Evolutionary conservation across 2,113 vertebrate species (phyloP), one percentile per base, ranked within the genome.

Genomic region (Actinemys pallida): DNA sequence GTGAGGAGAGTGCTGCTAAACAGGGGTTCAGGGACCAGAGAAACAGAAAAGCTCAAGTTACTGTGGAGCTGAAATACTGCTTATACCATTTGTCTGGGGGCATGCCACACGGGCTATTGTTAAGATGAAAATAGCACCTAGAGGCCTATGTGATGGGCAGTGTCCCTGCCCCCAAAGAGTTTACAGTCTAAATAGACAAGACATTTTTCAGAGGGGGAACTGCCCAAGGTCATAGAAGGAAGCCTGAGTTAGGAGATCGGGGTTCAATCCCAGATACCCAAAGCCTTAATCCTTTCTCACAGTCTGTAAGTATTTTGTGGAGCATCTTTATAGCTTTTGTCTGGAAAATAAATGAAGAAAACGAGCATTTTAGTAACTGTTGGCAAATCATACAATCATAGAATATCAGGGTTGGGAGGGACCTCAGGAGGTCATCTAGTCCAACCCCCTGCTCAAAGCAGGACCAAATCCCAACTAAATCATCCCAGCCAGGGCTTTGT

Each of bases 301-400:
- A 31, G 29, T 12, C 56, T 5, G 9, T 39, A 72, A 72, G 65
- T 22, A 72, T 39, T 39, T 72, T 72, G 65, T 16, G 85, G 49
- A 76, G 52, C 83, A 31, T 45, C 22, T 0, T 87, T 92, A 62
- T 2, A 84, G 80, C 0, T 0, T 65, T 78, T 1, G 3, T 22
- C 52, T 56, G 35, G 22, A 56, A 96, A 81, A 90, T 65, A 89
- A 83, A 84, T 45, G 79, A 94, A 86, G 79, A 62, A 75, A 89
- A 82, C 20, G 5, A 89, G 54, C 35, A 39, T 22, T 45, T 75
- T 78, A 52, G 31, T 83, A 93, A n/a, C 25, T 84, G 8, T 35
- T 88, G 87, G 54, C 12, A 87, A 56, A 78, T 11, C 45, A 45
- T 45, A 45, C 45, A 45, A 45, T 45, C 45, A 45, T 45, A 45